phyloP scores from a whole-genome alignment of 2,888 invertebrate species.

The Cecidostiba fungosa region DNA sequence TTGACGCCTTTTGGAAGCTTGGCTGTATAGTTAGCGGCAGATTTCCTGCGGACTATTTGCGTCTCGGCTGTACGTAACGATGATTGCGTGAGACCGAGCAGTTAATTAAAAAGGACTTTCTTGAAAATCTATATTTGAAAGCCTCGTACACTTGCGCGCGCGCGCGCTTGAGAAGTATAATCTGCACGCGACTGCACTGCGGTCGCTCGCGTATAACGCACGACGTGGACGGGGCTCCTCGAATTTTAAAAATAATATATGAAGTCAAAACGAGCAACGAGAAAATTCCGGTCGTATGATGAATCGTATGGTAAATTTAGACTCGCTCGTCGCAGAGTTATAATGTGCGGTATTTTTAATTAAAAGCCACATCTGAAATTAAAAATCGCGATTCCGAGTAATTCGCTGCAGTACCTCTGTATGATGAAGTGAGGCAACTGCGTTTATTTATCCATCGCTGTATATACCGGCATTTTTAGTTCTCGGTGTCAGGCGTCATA shows the following conservation, averaged over 20 bases:
- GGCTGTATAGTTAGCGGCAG: background rate
- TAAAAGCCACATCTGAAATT: background rate
- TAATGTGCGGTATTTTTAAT: slow-evolving; percentile 49
- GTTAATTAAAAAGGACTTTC: slow-evolving; percentile 64
- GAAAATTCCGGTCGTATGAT: slow-evolving; percentile 31
- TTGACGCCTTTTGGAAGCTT: background rate
- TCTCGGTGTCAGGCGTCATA: background rate
- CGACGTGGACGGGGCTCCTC: slow-evolving; percentile 18
- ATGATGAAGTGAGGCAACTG: background rate
- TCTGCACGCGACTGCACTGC: slow-evolving; percentile 24
- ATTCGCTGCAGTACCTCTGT: too few species aligned
- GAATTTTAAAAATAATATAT: slow-evolving; percentile 57
- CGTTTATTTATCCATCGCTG: too few species aligned
- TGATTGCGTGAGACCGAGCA: slow-evolving; percentile 61
- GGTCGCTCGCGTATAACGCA: background rate
- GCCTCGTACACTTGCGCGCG: background rate
- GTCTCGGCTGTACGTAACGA: slow-evolving; percentile 37
- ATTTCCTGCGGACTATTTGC: slow-evolving; percentile 47
- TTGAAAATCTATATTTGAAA: slow-evolving; percentile 63
- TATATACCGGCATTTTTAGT: too few species aligned
- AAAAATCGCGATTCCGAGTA: background rate
- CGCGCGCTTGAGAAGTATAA: slow-evolving; percentile 39
- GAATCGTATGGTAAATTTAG: slow-evolving; percentile 51
- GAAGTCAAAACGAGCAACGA: slow-evolving; percentile 23
- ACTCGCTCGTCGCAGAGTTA: background rate